A percentile compares a stretch with the other conserved stretches of the same genome.
phyloP scores from a whole-genome alignment of 2,888 invertebrate genomes.

The Leptopterna dolabrata region DNA sequence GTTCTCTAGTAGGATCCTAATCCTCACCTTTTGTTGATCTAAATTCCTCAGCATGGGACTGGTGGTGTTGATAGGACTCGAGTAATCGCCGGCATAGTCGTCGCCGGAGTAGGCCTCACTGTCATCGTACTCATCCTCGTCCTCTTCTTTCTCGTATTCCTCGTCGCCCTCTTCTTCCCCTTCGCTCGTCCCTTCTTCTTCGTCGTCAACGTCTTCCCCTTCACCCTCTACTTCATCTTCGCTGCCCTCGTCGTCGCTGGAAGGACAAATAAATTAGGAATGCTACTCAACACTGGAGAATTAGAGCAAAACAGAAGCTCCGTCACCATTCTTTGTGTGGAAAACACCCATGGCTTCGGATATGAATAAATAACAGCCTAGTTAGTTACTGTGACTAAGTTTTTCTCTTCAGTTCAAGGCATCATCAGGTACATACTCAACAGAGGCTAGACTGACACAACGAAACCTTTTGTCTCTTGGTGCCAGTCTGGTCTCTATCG shows the following conservation, averaged over 20 bases:
- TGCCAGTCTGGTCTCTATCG: too few species aligned
- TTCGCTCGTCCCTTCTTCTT: constrained; percentile 44
- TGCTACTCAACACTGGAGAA: too few species aligned
- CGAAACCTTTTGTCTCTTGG: too few species aligned
- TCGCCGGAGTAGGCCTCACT: constrained; percentile 44
- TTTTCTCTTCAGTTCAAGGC: too few species aligned
- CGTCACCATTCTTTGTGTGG: too few species aligned
- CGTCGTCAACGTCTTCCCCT: constrained; percentile 56
- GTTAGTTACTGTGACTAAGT: too few species aligned
- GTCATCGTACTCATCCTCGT: constrained; percentile 53
- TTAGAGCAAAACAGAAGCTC: too few species aligned
- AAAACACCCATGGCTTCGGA: too few species aligned
- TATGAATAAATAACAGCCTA: too few species aligned
- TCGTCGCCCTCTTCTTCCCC: constrained; percentile 59
- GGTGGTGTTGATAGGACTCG: constrained; percentile 67
- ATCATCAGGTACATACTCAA: too few species aligned
- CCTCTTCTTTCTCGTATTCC: constrained; percentile 59
- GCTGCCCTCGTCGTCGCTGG: constrained; percentile 62
- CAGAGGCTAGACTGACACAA: too few species aligned
- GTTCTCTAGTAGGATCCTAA: too few species aligned
- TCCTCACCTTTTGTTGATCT: neutral
- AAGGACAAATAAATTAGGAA: neutral
- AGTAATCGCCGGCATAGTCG: neutral
- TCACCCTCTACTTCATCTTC: constrained; percentile 57
- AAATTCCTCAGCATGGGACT: constrained; percentile 23